Evolutionary conservation across 2,113 vertebrate species (phyloP).

Genomic region (Proteles cristata): DNA sequence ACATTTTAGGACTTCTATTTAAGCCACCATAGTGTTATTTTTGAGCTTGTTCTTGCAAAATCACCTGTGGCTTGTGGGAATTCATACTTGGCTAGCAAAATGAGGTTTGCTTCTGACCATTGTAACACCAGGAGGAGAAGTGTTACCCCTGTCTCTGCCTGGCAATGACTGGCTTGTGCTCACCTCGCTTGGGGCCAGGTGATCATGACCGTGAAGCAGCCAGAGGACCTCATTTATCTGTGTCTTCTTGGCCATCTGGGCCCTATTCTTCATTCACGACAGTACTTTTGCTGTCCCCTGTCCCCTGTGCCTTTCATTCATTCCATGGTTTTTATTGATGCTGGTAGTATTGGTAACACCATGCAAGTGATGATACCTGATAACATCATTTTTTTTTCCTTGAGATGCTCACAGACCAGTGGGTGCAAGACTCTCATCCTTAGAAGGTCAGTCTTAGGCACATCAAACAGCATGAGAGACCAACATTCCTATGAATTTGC

Average conservation of each 20-base stretch:
- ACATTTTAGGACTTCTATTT: background rate
- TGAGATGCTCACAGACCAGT: background rate
- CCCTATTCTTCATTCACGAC: background rate
- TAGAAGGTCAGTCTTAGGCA: background rate
- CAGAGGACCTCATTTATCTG: background rate
- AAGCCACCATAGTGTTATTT: background rate
- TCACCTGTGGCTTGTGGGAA: background rate
- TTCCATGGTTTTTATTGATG: background rate
- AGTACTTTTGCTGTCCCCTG: background rate
- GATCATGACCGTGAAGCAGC: background rate
- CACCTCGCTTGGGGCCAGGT: background rate
- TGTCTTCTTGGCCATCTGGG: background rate
- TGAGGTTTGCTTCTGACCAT: background rate
- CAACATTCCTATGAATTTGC: background rate
- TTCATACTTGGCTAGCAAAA: background rate
- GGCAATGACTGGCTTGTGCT: fast-evolving
- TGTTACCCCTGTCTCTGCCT: background rate
- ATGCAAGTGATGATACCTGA: too few species aligned
- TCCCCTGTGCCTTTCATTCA: background rate
- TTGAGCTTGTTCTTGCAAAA: background rate
- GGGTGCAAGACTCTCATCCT: background rate
- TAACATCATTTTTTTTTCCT: background rate
- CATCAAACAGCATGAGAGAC: too few species aligned
- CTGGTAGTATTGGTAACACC: background rate
- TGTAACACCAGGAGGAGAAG: background rate